Conservation (phyloP, 2,797 vertebrate species). For the Emys orbicularis region DNA sequence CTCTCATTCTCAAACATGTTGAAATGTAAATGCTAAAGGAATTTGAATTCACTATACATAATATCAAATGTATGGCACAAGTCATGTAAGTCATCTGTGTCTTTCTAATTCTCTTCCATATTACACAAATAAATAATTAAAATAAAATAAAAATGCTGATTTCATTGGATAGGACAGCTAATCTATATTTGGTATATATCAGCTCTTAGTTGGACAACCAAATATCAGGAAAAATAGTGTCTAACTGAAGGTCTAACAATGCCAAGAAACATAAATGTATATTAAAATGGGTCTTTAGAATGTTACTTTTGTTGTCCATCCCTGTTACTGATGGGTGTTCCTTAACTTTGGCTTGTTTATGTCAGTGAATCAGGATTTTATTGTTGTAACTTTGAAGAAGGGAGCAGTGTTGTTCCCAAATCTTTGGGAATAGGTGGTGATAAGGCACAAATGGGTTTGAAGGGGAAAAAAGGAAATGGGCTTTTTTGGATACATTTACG, state of each 20-base stretch:
- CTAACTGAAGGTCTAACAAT: neutral
- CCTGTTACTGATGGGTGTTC: neutral
- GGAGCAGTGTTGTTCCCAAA: neutral
- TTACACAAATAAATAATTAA: no score
- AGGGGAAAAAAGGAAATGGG: neutral
- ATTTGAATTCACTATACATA: neutral
- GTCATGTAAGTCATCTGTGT: neutral
- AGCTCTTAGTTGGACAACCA: no score
- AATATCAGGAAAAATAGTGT: rapidly evolving
- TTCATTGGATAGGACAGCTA: no score
- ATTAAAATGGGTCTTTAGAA: neutral
- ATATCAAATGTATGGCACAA: neutral
- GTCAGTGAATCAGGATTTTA: neutral
- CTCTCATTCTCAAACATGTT: neutral
- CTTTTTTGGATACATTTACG: rapidly evolving
- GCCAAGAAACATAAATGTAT: neutral
- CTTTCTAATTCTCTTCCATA: no score
- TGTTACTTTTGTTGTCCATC: neutral
- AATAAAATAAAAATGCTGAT: no score
- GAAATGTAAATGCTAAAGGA: neutral
- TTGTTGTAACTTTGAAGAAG: neutral
- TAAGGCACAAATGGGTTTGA: neutral
- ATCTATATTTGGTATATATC: no score
- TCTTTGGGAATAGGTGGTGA: neutral
- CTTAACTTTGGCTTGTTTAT: neutral